Conservation (phyloP, 2,888 invertebrate species). For the Latrodectus elegans region DNA sequence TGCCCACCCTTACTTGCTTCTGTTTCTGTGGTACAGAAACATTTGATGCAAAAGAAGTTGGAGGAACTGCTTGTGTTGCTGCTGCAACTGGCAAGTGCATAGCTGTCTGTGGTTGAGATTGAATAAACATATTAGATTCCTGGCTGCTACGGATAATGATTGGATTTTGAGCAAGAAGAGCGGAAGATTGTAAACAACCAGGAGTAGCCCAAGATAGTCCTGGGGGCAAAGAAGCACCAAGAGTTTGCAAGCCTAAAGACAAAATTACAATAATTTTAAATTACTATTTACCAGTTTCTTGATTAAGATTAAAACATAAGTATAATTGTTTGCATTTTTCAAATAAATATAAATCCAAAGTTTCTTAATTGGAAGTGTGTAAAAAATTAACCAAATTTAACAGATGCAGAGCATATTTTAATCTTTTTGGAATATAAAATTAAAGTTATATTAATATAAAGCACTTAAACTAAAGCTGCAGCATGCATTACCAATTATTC, state of each 20-base stretch:
- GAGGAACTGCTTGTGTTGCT: slow-evolving; percentile 47
- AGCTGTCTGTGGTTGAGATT: slow-evolving; percentile 79
- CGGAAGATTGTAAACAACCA: slow-evolving; percentile 79
- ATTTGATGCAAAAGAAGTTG: slow-evolving; percentile 45
- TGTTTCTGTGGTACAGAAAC: slow-evolving; percentile 36
- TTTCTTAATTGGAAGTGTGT: too few relatives aligned
- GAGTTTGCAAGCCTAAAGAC: slow-evolving; percentile 63
- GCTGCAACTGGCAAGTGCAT: slow-evolving; percentile 58
- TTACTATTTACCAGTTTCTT: too few relatives aligned
- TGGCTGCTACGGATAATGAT: slow-evolving; percentile 86
- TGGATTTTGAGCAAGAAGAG: slow-evolving; percentile 83
- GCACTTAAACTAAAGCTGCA: too few relatives aligned
- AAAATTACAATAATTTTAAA: background rate
- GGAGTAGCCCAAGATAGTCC: slow-evolving; percentile 82
- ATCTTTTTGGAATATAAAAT: too few relatives aligned
- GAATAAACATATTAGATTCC: slow-evolving; percentile 89
- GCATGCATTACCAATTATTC: too few relatives aligned
- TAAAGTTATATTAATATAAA: too few relatives aligned
- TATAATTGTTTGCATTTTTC: too few relatives aligned
- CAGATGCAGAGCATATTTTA: too few relatives aligned
- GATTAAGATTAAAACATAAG: too few relatives aligned
- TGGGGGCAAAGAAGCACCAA: slow-evolving; percentile 79
- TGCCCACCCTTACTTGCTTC: slow-evolving; percentile 61
- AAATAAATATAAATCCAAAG: too few relatives aligned
- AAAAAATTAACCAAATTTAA: too few relatives aligned